These are phyloP conservation scores for Aquatica leii DNA, from an alignment of 2,888 invertebrate genomes.

Conservation along the genomic window DNA sequence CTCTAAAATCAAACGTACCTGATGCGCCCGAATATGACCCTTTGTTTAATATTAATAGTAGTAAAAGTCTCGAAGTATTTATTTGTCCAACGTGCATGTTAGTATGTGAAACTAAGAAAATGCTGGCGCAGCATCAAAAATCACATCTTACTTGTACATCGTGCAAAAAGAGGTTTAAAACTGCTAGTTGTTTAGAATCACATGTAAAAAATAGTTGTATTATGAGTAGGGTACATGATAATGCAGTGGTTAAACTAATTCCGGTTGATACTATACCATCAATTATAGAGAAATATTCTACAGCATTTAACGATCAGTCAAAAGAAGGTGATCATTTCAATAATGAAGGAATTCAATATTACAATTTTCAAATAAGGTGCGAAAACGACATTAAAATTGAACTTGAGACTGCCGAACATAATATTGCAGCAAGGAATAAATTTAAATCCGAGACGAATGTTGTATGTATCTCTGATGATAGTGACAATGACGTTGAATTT, in stretches of 20 bases:
- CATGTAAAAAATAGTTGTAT: background rate
- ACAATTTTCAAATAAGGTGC: background rate
- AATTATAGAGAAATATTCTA: background rate
- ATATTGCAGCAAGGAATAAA: background rate
- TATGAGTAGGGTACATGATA: background rate
- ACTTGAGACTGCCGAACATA: background rate
- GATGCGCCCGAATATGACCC: background rate
- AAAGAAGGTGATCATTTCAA: background rate
- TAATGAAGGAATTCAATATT: background rate
- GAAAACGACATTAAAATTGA: background rate
- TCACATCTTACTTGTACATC: background rate
- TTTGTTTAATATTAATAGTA: slow-evolving; percentile 2
- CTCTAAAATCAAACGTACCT: too few species aligned
- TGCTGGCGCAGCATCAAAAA: background rate
- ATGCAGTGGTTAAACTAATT: background rate
- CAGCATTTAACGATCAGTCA: background rate
- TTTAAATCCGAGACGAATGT: background rate
- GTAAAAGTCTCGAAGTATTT: background rate
- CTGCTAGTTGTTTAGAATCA: background rate
- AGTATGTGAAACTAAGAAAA: slow-evolving; percentile 5
- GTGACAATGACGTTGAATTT: background rate
- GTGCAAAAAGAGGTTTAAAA: background rate
- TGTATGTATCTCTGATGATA: background rate
- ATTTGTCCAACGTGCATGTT: slow-evolving; percentile 1
- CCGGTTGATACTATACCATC: background rate